Conservation (phyloP, 35 echinoderm and acorn worm species). For the Ptychodera flava region DNA sequence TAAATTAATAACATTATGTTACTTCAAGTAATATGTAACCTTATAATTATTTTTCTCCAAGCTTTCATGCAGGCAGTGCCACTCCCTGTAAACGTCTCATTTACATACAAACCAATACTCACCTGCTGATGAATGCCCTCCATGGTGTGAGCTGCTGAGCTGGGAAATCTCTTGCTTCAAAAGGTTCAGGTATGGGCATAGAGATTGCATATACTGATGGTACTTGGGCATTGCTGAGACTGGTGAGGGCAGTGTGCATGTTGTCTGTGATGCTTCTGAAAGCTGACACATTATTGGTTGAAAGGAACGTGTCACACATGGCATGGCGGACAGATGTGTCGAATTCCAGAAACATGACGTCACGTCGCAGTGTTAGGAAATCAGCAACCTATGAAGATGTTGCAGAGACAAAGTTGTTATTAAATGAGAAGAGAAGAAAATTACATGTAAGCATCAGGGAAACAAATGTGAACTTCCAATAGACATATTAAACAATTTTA, state of each 20-base stretch:
- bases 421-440: neutral
- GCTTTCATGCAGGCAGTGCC: too few relatives aligned
- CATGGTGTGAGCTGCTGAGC: conserved; percentile 68
- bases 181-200: conserved; percentile 60
- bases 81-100: too few relatives aligned
- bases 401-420: neutral
- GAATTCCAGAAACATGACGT: conserved; percentile 88
- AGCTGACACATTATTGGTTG: conserved; percentile 50
- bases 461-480: too few relatives aligned
- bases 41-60: too few relatives aligned
- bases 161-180: conserved; percentile 70
- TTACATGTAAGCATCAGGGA: too few relatives aligned
- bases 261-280: conserved; percentile 66
- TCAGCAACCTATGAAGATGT: conserved; percentile 55
- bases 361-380: conserved; percentile 64
- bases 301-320: conserved; percentile 76
- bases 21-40: too few relatives aligned
- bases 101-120: too few relatives aligned
- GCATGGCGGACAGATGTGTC: conserved; percentile 76
- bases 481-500: too few relatives aligned
- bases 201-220: conserved; percentile 53
- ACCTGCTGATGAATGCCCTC: conserved; percentile 84
- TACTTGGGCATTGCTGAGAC: conserved; percentile 62
- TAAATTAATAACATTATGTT: too few relatives aligned
- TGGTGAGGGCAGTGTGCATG: conserved; percentile 54